Evolutionary conservation across 2,797 vertebrate genomes (phyloP).

Genomic region (Gadopsis marmoratus): DNA sequence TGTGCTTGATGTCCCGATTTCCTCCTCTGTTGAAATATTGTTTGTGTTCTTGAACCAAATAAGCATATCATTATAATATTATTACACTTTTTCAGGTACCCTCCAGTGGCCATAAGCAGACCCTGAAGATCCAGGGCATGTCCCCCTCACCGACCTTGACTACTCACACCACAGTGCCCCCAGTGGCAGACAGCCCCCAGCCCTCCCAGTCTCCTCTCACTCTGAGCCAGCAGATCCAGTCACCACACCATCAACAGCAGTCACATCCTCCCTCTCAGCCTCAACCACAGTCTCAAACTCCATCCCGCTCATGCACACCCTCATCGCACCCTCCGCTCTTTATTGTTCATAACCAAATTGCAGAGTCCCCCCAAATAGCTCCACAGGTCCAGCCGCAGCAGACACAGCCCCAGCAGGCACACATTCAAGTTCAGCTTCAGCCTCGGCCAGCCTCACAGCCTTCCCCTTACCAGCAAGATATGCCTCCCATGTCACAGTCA

Average conservation of each 20-base stretch:
- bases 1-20: conserved; percentile 37
- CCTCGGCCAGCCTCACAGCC: conserved; percentile 76
- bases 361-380: conserved; percentile 83
- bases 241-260: conserved; percentile 85
- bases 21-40: conserved; percentile 14
- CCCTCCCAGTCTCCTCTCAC: conserved; percentile 88
- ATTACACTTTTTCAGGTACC: conserved; percentile 85
- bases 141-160: conserved; percentile 88
- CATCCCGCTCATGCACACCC: conserved; percentile 89
- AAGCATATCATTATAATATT: conserved; percentile 27
- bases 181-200: conserved; percentile 89
- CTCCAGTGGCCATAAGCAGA: conserved; percentile 85
- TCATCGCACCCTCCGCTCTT: conserved; percentile 87
- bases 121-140: conserved; percentile 90
- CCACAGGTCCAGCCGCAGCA: conserved; percentile 74
- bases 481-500: conserved; percentile 81
- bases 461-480: conserved; percentile 78
- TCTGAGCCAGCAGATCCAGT: conserved; percentile 89
- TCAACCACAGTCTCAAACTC: conserved; percentile 85
- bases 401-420: conserved; percentile 75
- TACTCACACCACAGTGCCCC: conserved; percentile 80
- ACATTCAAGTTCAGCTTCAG: conserved; percentile 82
- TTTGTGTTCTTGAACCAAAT: conserved; percentile 11
- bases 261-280: conserved; percentile 85
- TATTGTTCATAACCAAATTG: conserved; percentile 90